phyloP scores from a whole-genome alignment of 2,888 invertebrate species.

The Tetragonula carbonaria region DNA sequence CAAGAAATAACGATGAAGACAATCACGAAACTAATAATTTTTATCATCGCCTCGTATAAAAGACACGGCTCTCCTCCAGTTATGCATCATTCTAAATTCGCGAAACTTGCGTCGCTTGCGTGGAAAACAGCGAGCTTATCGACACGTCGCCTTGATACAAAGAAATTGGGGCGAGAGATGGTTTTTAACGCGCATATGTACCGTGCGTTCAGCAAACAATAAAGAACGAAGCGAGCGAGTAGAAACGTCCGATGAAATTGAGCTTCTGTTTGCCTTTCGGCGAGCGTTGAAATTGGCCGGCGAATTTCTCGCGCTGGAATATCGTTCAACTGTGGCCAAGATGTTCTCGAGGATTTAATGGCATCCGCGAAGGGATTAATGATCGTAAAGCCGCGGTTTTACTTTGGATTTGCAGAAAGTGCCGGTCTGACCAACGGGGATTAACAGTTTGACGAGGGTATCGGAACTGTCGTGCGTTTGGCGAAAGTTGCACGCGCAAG shows the following conservation, averaged over 20 bases:
- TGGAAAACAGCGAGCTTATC: neutral
- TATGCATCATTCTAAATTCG: neutral
- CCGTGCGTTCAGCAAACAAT: neutral
- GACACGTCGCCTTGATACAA: neutral
- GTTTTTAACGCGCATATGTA: neutral
- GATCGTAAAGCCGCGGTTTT: neutral
- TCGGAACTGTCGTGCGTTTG: neutral
- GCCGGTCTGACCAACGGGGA: neutral
- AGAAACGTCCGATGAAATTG: slow-evolving; percentile 8
- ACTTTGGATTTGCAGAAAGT: slow-evolving; percentile 15
- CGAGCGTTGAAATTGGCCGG: slow-evolving; percentile 32
- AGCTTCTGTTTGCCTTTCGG: slow-evolving; percentile 33
- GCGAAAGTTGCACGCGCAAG: neutral
- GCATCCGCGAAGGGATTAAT: slow-evolving; percentile 32
- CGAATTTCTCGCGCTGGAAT: slow-evolving; percentile 22
- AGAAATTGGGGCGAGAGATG: slow-evolving; percentile 3
- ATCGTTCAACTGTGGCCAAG: slow-evolving; percentile 17
- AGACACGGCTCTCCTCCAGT: too few relatives aligned
- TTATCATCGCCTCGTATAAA: too few relatives aligned
- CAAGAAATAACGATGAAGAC: too few relatives aligned
- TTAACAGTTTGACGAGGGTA: neutral
- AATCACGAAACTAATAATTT: too few relatives aligned
- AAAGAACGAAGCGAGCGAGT: neutral
- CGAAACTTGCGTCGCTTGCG: neutral
- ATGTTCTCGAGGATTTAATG: slow-evolving; percentile 33